These are phyloP conservation scores for Battus philenor DNA, from an alignment of 1,140 invertebrate genomes.

Conservation along the genomic window DNA sequence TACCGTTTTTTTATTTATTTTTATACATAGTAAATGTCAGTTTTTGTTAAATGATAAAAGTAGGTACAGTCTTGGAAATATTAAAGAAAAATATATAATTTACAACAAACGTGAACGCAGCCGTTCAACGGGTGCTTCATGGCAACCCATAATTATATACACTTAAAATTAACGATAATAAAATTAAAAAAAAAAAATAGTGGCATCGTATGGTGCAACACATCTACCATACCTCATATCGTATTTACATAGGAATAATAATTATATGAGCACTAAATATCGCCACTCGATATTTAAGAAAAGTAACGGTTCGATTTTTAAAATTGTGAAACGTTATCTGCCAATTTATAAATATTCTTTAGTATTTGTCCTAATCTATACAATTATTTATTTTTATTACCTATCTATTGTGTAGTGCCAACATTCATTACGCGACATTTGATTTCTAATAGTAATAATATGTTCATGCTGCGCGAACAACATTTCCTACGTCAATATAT, in stretches of 20 bases:
- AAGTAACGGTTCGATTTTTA: constrained; percentile 27
- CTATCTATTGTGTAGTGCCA: constrained; percentile 57
- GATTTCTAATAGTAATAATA: constrained; percentile 19
- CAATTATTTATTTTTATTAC: constrained; percentile 57
- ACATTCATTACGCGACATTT: constrained; percentile 34
- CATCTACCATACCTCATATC: constrained; percentile 26
- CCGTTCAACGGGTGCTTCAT: constrained; percentile 23
- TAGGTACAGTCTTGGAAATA: constrained; percentile 70
- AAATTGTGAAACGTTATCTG: constrained; percentile 21
- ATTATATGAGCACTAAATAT: constrained; percentile 37
- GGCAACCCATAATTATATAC: constrained; percentile 36
- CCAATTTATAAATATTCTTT: constrained; percentile 47
- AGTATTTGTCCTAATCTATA: constrained; percentile 47
- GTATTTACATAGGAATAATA: constrained; percentile 45
- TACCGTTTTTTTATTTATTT: constrained; percentile 61
- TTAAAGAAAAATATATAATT: constrained; percentile 64
- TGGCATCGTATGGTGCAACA: constrained; percentile 30
- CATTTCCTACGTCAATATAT: constrained; percentile 18
- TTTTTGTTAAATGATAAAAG: constrained; percentile 63
- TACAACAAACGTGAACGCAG: constrained; percentile 43
- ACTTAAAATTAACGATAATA: constrained; percentile 40
- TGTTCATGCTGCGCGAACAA: constrained; percentile 16
- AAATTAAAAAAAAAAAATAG: constrained; percentile 37
- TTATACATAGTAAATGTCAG: constrained; percentile 68
- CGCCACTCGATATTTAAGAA: constrained; percentile 21